A percentile compares a stretch with the other conserved stretches of the same genome.
Evolutionary conservation across 2,888 invertebrate species (phyloP).

Genomic region (Ophonus ardosiacus): DNA sequence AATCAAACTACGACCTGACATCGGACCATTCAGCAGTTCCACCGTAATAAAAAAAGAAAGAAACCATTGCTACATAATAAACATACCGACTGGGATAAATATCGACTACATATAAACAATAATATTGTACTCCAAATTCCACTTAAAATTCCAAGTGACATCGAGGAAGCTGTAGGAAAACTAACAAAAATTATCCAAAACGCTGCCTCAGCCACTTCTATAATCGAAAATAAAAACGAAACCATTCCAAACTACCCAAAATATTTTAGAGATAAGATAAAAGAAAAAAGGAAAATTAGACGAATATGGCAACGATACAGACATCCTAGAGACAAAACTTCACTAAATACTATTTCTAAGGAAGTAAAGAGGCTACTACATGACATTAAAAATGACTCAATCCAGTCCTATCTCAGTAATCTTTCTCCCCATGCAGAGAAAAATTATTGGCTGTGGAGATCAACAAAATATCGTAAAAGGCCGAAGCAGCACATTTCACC

Average conservation of each 20-base stretch:
- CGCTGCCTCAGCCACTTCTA: slow-evolving; percentile 57
- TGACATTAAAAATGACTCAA: too few relatives aligned
- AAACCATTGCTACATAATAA: slow-evolving; percentile 62
- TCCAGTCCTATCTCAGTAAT: too few relatives aligned
- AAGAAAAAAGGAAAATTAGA: slow-evolving; percentile 56
- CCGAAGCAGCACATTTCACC: too few relatives aligned
- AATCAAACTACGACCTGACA: slow-evolving; percentile 66
- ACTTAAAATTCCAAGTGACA: slow-evolving; percentile 65
- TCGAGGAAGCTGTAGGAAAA: slow-evolving; percentile 65
- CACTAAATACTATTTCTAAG: slow-evolving; percentile 61
- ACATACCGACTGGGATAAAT: slow-evolving; percentile 62
- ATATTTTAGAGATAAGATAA: slow-evolving; percentile 59
- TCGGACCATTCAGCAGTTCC: slow-evolving; percentile 67
- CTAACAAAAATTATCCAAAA: slow-evolving; percentile 64
- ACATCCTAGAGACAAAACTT: slow-evolving; percentile 63
- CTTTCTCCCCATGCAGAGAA: too few relatives aligned
- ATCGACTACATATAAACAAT: too few relatives aligned
- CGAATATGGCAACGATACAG: slow-evolving; percentile 65
- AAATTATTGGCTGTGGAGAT: too few relatives aligned
- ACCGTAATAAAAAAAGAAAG: slow-evolving; percentile 62
- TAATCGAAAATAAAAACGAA: too few relatives aligned
- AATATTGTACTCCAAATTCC: slow-evolving; percentile 48
- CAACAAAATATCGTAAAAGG: too few relatives aligned
- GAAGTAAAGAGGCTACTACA: slow-evolving; percentile 56
- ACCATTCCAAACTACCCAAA: slow-evolving; percentile 61